phyloP scores from a whole-genome alignment of 1,140 invertebrate genomes.

The Drosophila watanabei region DNA sequence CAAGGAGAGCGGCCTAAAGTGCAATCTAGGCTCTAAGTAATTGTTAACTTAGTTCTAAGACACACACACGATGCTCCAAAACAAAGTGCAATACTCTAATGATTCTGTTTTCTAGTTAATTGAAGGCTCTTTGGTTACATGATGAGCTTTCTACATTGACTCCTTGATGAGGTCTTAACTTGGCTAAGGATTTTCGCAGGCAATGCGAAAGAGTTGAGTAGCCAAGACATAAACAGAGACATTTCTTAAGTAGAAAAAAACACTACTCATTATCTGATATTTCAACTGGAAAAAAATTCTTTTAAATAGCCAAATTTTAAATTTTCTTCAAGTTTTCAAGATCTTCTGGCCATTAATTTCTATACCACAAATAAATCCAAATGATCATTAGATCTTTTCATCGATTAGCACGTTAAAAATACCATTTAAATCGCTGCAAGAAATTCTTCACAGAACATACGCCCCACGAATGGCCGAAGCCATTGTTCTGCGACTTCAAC shows the following conservation, averaged over 20 bases:
- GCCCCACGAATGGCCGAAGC: constrained; percentile 11
- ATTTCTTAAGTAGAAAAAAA: background rate
- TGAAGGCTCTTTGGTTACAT: background rate
- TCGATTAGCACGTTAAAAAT: background rate
- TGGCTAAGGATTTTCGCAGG: constrained; percentile 40
- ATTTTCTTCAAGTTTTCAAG: background rate
- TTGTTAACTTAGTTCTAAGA: constrained; percentile 31
- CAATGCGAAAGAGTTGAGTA: constrained; percentile 35
- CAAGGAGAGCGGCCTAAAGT: constrained; percentile 23
- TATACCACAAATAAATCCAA: background rate
- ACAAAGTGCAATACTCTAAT: background rate
- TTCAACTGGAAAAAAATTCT: background rate
- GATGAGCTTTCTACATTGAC: constrained; percentile 18
- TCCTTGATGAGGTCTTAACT: background rate
- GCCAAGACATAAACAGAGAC: background rate
- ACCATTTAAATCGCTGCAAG: background rate
- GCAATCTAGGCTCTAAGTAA: constrained; percentile 48
- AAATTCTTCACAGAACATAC: constrained; percentile 23
- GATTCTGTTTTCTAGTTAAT: background rate
- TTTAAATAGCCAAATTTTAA: background rate
- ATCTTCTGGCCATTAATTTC: background rate
- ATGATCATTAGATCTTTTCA: background rate
- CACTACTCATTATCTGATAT: background rate
- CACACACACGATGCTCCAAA: background rate
- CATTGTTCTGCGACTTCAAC: constrained; percentile 18